Evolutionary conservation across 2,113 vertebrate species (phyloP), one percentile per base, ranked within the genome.

Genomic region (Choloepus hoffmanni): DNA sequence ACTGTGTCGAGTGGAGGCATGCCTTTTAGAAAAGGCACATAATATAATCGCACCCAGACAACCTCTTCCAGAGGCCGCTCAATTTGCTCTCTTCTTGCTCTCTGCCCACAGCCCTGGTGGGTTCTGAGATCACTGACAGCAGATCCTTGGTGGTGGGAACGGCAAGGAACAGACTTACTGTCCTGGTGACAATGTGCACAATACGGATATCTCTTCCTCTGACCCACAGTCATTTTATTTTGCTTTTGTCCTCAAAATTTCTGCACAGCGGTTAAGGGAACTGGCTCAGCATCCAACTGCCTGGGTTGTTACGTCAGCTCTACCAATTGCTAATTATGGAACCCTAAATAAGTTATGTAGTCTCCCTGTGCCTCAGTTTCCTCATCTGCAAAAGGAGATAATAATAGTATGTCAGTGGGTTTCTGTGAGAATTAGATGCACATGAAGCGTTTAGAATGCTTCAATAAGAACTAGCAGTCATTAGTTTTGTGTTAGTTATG

Each of bases 21-120:
- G 23, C 81, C 63, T 96, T 78, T 81, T 2, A 73, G 62, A 62
- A 82, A 70, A 87, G 76, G 68, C 90, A 93, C 91, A 85, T 86
- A 74, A 9, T 91, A 95, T 94, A 97, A 90, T 94, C 93, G 94
- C 15, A 97, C 63, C 90, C 74, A 97, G 96, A 95, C 92, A 96
- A 82, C 68, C 82, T 19, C 36, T 8, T 74, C 79, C 87, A 50
- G 0, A 8, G 93, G 93, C 92, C 60, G 68, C 84, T 76, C 82
- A 70, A 55, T 93, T 95, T 95, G 16, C 82, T 63, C 16, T 82
- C 10, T 2, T 7, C 88, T 85, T 58, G 70, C 13, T 95, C 78
- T 26, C 2, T 8, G n/a, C 6, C 72, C 95, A 93, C 28, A 95
- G 16, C 70, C 60, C 55, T 53, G 68, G 72, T 77, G 86, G 15